Evolutionary conservation across 2,797 vertebrate species (phyloP), one percentile per base, ranked within the genome.

Genomic region (Sebastes steindachneri): DNA sequence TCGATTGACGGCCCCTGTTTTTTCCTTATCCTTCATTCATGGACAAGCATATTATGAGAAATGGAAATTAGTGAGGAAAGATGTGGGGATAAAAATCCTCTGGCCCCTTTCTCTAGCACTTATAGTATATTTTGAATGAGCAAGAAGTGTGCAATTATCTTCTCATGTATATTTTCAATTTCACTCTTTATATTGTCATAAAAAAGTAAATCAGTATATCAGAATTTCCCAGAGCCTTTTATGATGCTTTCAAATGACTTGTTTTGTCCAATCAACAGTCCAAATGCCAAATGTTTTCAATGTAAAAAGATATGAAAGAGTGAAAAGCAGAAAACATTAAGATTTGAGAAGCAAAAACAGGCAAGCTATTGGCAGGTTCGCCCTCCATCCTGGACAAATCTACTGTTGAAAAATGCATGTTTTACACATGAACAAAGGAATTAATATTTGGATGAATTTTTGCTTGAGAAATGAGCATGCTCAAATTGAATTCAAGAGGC

Each of bases 401-500:
- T 14, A 51, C 28, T 12, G 58, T 25, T 67, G 41, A 53, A 75
- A 75, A 76, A 83, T 25, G 31, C 71, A 83, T 73, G n/a, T 81
- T 65, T 80, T 71, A 60, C 65, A 82, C 58, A 68, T 57, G 51
- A 80, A 79, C 68, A 83, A 77, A 81, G 51, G 35, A 88, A 90
- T 87, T 73, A 81, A 82, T 75, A 64, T 67, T 83, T 83, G 77
- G 73, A 85, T 66, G 73, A 66, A 68, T 62, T 75, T 57, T 68
- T 21, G 65, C 23, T 64, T 66, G 78, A 77, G 62, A 87, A 90
- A 86, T 74, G 54, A 85, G 62, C 57, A 35, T 23, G 66, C 75
- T 86, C 81, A 83, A 81, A 88, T 76, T 82, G 51, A 91, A 87
- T 88, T 89, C 29, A 62, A 89, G 77, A 85, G 71, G 73, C 62